Base-by-base conservation (phyloP, 2,888 invertebrate species). In the Parnassius mnemosyne region DNA sequence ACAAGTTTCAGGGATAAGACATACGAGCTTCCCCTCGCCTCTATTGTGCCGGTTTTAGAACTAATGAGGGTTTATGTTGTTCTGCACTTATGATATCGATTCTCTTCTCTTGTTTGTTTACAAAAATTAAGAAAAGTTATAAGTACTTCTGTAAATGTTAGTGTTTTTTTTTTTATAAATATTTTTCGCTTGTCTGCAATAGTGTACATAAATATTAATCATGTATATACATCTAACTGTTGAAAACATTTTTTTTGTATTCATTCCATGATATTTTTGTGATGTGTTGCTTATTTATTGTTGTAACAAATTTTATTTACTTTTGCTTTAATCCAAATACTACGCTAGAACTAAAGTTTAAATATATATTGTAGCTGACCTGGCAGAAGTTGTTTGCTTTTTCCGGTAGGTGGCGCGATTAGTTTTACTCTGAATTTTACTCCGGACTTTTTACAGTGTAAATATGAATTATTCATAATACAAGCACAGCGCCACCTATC, bases 221-320 rank as follows among this genome's bases (percentile, higher is more conserved):
- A 55, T 63, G 63, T 63, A 63, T 58, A 63, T 63, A 49, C 13
- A 13, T 13, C 49, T 13, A 49, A 12, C 49, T n/a, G 49, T 49
- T 49, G 16, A 49, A 61, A 52, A 53, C 16, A 44, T 20, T 16
- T 52, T 53, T 41, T 63, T 50, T 34, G 34, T 46, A 49, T 58
- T 63, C 63, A 63, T 63, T 63, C 63, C 63, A 63, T 41, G 50
- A 46, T n/a, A 46, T 63, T 51, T 16, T 51, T 61, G 46, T 53
- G 44, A 46, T 53, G 34, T 34, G 43, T 62, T n/a, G n/a, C 51
- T 5, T 62, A 62, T 62, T 53, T 62, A 62, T 62, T 62, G 47
- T 34, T 61, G 52, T 61, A 51, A 46, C 25, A 42, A 57, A 57
- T 52, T 61, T 61, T 41, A 25, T 53, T 52, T 16, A 1, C 10